These are phyloP conservation scores for Bubo scandiacus DNA, from an alignment of 2,113 vertebrate genomes.

Conservation along the genomic window DNA sequence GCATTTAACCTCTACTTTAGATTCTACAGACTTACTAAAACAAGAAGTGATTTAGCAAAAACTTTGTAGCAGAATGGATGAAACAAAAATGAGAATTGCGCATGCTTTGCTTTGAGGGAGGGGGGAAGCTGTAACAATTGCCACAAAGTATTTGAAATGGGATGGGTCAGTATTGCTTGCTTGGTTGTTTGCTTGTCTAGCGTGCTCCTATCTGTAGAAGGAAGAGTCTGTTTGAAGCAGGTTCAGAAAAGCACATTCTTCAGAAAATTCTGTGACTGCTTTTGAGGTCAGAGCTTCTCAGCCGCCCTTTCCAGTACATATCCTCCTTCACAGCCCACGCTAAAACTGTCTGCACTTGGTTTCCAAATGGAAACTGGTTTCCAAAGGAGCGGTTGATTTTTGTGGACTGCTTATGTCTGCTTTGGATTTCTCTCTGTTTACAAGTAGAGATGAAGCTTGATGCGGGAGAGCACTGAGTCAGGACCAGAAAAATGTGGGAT, in stretches of 20 bases:
- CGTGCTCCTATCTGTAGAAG: neutral
- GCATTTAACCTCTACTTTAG: neutral
- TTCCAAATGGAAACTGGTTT: conserved; percentile 22
- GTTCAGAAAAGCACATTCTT: neutral
- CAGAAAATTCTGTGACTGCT: neutral
- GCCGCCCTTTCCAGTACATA: neutral
- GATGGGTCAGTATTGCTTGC: neutral
- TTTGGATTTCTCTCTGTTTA: conserved; percentile 10
- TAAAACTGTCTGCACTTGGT: neutral
- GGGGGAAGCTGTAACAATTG: neutral
- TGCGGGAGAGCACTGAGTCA: neutral
- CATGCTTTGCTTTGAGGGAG: neutral
- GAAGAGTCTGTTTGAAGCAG: neutral
- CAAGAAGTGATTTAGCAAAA: neutral
- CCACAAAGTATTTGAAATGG: neutral
- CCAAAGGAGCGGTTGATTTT: neutral
- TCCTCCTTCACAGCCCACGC: neutral
- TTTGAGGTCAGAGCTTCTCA: neutral
- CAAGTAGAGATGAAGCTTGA: neutral
- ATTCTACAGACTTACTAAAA: neutral
- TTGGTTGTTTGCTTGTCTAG: neutral
- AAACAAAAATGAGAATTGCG: neutral
- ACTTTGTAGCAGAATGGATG: neutral
- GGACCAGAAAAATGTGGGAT: neutral
- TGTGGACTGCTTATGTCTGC: neutral